Evolutionary conservation across 2,888 invertebrate species (phyloP), one percentile per base, ranked within the genome.

Genomic region (Heliothis peltigera): DNA sequence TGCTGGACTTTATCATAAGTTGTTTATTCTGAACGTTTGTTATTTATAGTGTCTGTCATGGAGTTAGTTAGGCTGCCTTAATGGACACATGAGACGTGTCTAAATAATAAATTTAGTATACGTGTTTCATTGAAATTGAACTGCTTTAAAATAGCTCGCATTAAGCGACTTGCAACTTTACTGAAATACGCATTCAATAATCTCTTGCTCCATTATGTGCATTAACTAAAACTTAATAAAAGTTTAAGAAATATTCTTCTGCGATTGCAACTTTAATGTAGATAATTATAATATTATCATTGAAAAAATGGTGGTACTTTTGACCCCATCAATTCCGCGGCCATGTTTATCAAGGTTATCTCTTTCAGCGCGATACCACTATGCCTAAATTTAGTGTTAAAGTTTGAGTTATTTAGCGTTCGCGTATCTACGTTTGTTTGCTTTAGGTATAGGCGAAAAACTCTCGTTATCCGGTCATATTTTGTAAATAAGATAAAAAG

Each of bases 301-400:
- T 25, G 49, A 56, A 35, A 56, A 59, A 28, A n/a, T 12, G 6
- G 21, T 15, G 21, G 53, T 61, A 51, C 59, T 51, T 62, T 57
- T 79, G 81, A 79, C 78, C 80, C 72, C 76, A 61, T 35, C 60
- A 77, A 77, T 82, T 80, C 68, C 68, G 77, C 70, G 74, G 75
- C 62, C 66, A 43, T 58, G 59, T 74, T 75, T 81, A 84, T 80
- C 81, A 69, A 80, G 81, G 84, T 89, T 90, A 90, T 89, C 87
- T 81, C 55, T 68, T 85, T 83, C 71, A 75, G 80, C 75, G 77
- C 79, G 86, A 88, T 87, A 87, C 48, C 56, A 47, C 56, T 68
- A 58, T 70, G 62, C 71, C 79, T 82, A 83, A 80, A 60, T 76
- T 76, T 71, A 64, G 74, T 64, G 66, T 65, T 71, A 47, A 63